phyloP scores from a whole-genome alignment of 2,888 invertebrate genomes.

The Andrena flavipes region DNA sequence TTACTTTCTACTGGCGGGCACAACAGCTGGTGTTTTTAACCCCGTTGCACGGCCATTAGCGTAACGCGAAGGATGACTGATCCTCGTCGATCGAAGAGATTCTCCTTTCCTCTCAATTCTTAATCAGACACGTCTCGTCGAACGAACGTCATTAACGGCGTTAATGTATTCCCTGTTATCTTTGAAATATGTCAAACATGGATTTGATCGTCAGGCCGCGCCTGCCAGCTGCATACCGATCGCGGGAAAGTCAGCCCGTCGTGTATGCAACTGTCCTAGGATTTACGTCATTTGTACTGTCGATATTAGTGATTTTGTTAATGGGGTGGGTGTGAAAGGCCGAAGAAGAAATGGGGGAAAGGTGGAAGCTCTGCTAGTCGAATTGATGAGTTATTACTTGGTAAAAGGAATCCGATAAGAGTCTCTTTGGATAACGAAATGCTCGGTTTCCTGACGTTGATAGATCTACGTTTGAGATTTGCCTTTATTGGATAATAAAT shows the following conservation, averaged over 20 bases:
- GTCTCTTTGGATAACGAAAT: too few relatives aligned
- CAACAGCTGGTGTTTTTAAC: slow-evolving; percentile 1
- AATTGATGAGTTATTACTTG: too few relatives aligned
- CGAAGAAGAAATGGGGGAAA: too few relatives aligned
- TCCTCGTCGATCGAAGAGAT: neutral
- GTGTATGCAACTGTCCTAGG: too few relatives aligned
- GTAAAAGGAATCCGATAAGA: too few relatives aligned
- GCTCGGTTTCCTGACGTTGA: too few relatives aligned
- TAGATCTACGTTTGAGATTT: too few relatives aligned
- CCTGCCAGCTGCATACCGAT: neutral
- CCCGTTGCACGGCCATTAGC: neutral
- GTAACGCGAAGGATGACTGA: neutral
- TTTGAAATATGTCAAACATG: neutral
- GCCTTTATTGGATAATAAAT: too few relatives aligned
- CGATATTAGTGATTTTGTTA: too few relatives aligned
- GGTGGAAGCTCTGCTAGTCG: too few relatives aligned
- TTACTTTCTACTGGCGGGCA: slow-evolving; percentile 30
- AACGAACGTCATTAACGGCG: neutral
- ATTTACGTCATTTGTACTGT: too few relatives aligned
- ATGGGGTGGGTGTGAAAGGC: too few relatives aligned
- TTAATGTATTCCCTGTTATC: neutral
- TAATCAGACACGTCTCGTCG: neutral
- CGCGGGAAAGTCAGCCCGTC: neutral
- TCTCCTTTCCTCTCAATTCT: neutral
- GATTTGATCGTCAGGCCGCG: neutral